phyloP scores from a whole-genome alignment of 92 coral and sea anemone species.

The Siderastrea siderea region DNA sequence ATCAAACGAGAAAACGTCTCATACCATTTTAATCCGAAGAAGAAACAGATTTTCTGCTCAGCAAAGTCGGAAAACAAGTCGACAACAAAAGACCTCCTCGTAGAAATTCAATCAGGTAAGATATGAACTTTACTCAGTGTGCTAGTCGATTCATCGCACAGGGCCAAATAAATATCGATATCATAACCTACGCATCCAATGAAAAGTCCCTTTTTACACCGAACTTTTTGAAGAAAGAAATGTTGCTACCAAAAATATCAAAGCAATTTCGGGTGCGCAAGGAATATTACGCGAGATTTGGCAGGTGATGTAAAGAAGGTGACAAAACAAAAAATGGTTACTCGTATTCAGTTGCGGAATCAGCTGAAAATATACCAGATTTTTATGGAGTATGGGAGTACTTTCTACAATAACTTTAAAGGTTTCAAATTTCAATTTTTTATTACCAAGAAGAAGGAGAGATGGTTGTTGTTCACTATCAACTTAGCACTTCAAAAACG shows the following conservation, averaged over 20 bases:
- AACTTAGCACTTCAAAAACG: conserved; percentile 11
- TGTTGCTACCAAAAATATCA: neutral
- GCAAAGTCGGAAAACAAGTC: neutral
- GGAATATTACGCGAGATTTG: neutral
- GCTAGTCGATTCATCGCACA: neutral
- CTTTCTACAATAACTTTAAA: neutral
- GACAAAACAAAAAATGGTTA: neutral
- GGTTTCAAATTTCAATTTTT: neutral
- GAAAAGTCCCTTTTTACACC: too few species aligned
- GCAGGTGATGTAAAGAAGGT: neutral
- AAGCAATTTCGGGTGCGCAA: neutral
- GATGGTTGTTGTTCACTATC: neutral
- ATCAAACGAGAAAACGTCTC: neutral
- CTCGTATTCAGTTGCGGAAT: neutral
- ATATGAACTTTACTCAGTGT: neutral
- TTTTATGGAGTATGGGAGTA: neutral
- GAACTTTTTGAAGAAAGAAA: neutral
- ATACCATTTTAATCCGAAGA: neutral
- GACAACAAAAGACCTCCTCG: neutral
- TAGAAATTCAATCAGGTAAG: conserved; percentile 3
- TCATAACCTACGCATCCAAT: neutral
- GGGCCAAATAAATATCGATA: neutral
- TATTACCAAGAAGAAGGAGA: neutral
- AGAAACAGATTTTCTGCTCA: neutral
- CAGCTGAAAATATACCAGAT: neutral